Conservation (phyloP, 2,797 vertebrate species). For the Poecile montanus region DNA sequence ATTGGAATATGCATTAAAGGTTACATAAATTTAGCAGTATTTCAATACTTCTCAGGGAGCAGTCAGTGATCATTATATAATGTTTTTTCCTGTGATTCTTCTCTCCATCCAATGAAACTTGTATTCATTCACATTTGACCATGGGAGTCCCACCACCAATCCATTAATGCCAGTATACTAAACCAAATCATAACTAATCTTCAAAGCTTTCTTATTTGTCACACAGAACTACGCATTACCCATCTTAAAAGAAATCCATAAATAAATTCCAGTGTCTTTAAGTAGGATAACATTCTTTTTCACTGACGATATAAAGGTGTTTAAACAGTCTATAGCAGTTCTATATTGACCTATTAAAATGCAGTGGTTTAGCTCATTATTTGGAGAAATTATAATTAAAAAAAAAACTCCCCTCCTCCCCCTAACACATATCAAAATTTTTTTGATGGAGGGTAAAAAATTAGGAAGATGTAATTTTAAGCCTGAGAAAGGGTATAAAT, state of each 20-base stretch:
- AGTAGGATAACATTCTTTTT: not conserved
- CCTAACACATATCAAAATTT: constrained; percentile 22
- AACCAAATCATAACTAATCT: not conserved
- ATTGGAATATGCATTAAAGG: not conserved
- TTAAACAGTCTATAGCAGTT: not conserved
- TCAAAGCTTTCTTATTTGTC: not conserved
- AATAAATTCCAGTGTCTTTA: not conserved
- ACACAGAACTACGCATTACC: not conserved
- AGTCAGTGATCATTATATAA: not conserved
- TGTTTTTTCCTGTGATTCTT: not conserved
- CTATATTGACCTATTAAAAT: constrained; percentile 38
- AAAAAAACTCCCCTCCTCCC: not conserved
- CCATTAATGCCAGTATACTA: not conserved
- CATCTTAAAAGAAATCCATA: not conserved
- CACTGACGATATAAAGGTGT: not conserved
- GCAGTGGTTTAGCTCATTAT: not conserved
- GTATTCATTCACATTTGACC: not conserved
- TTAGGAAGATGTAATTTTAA: constrained; percentile 39
- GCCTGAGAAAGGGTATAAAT: constrained; percentile 50
- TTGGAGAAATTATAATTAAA: constrained; percentile 14
- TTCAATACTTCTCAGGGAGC: not conserved
- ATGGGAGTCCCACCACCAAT: not conserved
- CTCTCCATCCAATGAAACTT: not conserved
- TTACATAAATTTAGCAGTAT: not conserved
- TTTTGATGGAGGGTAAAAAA: constrained; percentile 37